Base-by-base conservation (phyloP, 2,797 vertebrate genomes). In the Myotis myotis region DNA sequence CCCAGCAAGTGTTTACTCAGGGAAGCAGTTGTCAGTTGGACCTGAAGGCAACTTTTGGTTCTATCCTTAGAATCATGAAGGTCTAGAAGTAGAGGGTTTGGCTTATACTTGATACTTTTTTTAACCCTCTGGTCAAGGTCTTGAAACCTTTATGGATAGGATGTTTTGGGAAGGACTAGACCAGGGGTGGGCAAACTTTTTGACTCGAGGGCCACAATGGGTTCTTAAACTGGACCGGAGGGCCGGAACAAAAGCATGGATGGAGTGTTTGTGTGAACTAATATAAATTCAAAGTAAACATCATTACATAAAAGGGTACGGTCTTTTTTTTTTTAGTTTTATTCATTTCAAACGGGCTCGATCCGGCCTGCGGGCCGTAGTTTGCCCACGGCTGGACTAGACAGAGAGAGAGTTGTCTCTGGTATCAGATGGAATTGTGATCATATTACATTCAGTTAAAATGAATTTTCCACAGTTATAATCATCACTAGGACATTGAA, bases 401-500 rank as follows among this genome's bases (percentile, higher is more conserved):
- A 41, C 8, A 12, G 11, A 60, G 57, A 60, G 25, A 62, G 11
- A 60, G 25, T 5, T 28, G 25, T 62, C 57, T 62, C 11, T 62
- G 57, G 57, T 62, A 30, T 62, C 57, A 89, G 8, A 47, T 81
- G 83, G 47, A 94, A 75, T 64, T 66, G 25, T 86, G 57, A 76
- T 89, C 2, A 23, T 91, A 79, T 62, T 62, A 62, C 57, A n/a
- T 9, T 71, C 33, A 72, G 51, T 87, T 83, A 92, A 92, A 81
- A 93, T 71, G 30, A 91, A 13, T 66, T 87, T 91, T 30, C 68
- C 23, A 92, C 12, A 62, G 62, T 62, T 62, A 62, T 25, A 91
- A 66, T 81, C 38, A 87, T 90, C 51, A 87, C 30, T 74, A 49
- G 16, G 15, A 60, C 87, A 93, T 53, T 87, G 81, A 94, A 19